phyloP scores from a whole-genome alignment of 2,113 vertebrate genomes.

The Mola mola region DNA sequence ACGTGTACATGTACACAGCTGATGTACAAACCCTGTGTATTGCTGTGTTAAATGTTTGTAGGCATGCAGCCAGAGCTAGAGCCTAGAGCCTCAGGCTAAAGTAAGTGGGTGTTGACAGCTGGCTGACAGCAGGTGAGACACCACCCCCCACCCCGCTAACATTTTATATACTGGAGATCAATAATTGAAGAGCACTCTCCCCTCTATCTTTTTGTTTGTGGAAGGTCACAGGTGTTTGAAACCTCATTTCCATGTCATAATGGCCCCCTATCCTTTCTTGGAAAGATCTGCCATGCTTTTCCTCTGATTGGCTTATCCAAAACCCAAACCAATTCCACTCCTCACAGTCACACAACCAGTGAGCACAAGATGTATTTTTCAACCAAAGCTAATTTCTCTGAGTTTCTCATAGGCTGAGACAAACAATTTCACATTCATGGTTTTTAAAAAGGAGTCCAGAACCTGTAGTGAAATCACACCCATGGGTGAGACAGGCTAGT shows the following conservation, averaged over 20 bases:
- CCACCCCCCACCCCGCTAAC: background rate
- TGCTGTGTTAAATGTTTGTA: background rate
- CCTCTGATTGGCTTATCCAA: background rate
- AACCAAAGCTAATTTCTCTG: too few species aligned
- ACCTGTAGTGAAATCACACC: too few species aligned
- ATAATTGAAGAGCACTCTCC: slow-evolving; percentile 25
- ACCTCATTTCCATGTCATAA: background rate
- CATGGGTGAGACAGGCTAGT: too few species aligned
- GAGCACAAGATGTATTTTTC: too few species aligned
- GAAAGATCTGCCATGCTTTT: background rate
- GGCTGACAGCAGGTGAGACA: slow-evolving; percentile 5
- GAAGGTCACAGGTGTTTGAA: slow-evolving; percentile 20
- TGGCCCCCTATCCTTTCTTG: background rate
- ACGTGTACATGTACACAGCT: slow-evolving; percentile 41
- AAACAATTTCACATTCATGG: too few species aligned
- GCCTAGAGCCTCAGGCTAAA: background rate
- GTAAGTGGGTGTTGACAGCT: slow-evolving; percentile 17
- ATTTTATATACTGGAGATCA: slow-evolving; percentile 40
- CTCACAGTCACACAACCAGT: too few species aligned
- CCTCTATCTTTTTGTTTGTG: background rate
- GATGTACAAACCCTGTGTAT: background rate
- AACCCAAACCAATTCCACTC: background rate
- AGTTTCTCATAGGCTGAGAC: too few species aligned
- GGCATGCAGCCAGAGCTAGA: background rate
- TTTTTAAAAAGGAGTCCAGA: too few species aligned